Conservation (phyloP, 2,113 vertebrate genomes). For the Ovis canadensis region DNA sequence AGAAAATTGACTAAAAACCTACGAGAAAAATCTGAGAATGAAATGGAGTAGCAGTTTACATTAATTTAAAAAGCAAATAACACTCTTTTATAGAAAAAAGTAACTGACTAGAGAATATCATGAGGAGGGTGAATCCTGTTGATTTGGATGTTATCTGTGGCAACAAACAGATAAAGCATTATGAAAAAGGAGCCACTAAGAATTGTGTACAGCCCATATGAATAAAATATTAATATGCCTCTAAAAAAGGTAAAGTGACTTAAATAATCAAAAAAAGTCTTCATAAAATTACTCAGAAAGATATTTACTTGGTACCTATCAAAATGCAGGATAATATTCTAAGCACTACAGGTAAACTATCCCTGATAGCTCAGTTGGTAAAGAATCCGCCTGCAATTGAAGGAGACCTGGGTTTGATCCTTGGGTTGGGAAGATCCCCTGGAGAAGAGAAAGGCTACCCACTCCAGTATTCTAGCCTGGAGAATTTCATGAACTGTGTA, state of each 20-base stretch:
- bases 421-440: background rate
- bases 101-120: background rate
- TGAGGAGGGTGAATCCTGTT: background rate
- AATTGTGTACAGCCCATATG: background rate
- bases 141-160: background rate
- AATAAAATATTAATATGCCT: background rate
- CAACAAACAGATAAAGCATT: background rate
- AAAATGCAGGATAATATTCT: background rate
- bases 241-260: background rate
- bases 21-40: background rate
- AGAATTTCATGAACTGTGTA: background rate
- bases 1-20: background rate
- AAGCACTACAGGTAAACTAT: background rate
- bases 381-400: background rate
- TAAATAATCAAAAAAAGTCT: background rate
- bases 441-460: background rate
- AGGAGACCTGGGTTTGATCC: background rate
- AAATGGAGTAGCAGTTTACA: background rate
- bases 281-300: background rate
- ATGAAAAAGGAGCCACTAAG: background rate
- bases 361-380: background rate
- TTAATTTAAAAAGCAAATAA: conserved; percentile 25
- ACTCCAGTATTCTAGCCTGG: background rate
- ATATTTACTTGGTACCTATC: background rate
- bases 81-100: background rate